Evolutionary conservation across 2,888 invertebrate species (phyloP).

Genomic region (Sericinus montela): DNA sequence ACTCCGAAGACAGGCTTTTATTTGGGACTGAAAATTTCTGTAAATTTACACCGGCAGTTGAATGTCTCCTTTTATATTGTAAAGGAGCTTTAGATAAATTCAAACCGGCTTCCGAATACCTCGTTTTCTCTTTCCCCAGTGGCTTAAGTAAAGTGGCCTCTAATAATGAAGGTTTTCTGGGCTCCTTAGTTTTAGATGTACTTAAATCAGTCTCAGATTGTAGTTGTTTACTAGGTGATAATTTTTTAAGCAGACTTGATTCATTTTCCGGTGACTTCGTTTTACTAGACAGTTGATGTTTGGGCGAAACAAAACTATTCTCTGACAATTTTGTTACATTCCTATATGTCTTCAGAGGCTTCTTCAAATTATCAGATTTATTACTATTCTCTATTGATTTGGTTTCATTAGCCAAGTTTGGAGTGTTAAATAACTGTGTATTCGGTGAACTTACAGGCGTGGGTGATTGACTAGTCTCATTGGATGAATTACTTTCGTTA

Average conservation of each 20-base stretch:
- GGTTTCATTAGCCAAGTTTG: slow-evolving; percentile 3
- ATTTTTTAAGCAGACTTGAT: too few relatives aligned
- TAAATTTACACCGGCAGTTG: too few relatives aligned
- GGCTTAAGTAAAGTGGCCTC: background rate
- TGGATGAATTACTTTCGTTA: slow-evolving; percentile 39
- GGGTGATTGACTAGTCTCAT: slow-evolving; percentile 47
- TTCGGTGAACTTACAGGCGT: slow-evolving; percentile 3
- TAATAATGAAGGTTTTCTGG: background rate
- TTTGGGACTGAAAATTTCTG: too few relatives aligned
- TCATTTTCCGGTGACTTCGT: background rate
- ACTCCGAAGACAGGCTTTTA: too few relatives aligned
- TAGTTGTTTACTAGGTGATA: too few relatives aligned
- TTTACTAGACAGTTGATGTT: background rate
- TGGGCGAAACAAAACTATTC: background rate
- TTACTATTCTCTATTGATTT: background rate
- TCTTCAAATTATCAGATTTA: background rate
- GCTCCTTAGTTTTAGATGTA: too few relatives aligned
- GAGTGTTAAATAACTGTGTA: too few relatives aligned
- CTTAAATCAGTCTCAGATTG: too few relatives aligned
- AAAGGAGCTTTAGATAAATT: too few relatives aligned
- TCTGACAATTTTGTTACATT: background rate
- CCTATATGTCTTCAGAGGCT: background rate
- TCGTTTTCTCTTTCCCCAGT: background rate
- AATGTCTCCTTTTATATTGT: too few relatives aligned
- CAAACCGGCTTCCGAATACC: background rate